Conservation (phyloP, 2,113 vertebrate species). For the Dascyllus trimaculatus region DNA sequence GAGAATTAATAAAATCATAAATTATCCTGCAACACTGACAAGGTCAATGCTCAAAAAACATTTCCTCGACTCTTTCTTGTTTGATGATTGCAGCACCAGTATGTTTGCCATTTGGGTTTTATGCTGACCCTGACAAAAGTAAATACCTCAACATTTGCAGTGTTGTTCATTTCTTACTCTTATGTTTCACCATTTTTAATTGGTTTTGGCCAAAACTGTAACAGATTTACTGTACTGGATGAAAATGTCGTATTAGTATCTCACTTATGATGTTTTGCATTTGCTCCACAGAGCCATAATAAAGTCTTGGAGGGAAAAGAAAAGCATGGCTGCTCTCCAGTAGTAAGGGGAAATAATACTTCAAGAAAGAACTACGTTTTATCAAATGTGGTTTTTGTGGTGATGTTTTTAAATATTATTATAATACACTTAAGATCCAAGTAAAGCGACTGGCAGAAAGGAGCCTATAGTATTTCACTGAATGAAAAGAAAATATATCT, state of each 20-base stretch:
- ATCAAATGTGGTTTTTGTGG: constrained; percentile 24
- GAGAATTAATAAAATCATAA: constrained; percentile 7
- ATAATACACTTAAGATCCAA: constrained; percentile 10
- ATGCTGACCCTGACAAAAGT: neutral
- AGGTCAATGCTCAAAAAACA: constrained; percentile 11
- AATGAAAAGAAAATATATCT: constrained; percentile 6
- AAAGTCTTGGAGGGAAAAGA: neutral
- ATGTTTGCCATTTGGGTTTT: constrained; percentile 34
- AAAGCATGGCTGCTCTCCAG: neutral
- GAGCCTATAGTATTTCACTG: constrained; percentile 12
- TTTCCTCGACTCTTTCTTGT: constrained; percentile 9
- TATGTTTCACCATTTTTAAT: neutral
- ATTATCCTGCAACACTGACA: constrained; percentile 4
- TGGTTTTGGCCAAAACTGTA: neutral
- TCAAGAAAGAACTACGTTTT: neutral
- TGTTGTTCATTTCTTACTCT: neutral
- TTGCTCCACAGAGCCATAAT: neutral
- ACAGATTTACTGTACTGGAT: neutral
- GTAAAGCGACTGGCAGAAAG: neutral
- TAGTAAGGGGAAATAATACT: constrained; percentile 1
- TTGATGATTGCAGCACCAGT: constrained; percentile 7
- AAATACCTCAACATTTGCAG: neutral
- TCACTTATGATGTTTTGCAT: constrained; percentile 7
- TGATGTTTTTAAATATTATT: constrained; percentile 15
- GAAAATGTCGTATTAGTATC: neutral